Conservation (phyloP, 2,888 invertebrate genomes). For the Drosophila parthenogenetica region DNA sequence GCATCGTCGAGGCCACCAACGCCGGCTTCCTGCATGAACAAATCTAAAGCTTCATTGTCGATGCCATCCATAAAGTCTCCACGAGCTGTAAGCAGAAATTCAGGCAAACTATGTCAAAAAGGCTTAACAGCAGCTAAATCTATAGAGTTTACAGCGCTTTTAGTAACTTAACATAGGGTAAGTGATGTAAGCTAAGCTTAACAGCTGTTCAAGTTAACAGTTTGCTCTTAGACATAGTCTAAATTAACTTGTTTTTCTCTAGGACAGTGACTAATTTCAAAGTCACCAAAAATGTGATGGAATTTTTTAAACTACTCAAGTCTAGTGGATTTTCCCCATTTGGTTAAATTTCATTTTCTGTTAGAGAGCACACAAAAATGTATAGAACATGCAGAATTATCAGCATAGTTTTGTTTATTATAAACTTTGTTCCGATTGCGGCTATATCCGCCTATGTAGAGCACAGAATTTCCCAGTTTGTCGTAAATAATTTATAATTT, state of each 20-base stretch:
- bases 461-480: constrained; percentile 14
- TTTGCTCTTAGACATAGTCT: background rate
- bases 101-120: background rate
- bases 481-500: background rate
- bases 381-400: background rate
- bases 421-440: background rate
- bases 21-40: constrained; percentile 90
- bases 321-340: background rate
- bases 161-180: too few species aligned
- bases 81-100: constrained; percentile 87
- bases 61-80: constrained; percentile 93
- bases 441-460: constrained; percentile 7
- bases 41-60: constrained; percentile 93
- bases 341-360: background rate
- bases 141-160: background rate
- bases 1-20: constrained; percentile 77
- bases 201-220: constrained; percentile 5
- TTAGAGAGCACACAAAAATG: background rate
- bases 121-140: background rate
- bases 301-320: too few species aligned
- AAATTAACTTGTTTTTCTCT: too few species aligned
- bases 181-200: too few species aligned
- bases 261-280: too few species aligned
- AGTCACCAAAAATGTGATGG: too few species aligned
- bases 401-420: constrained; percentile 1